Conservation (phyloP, 2,113 vertebrate species). For the Amblyopsis rosae region DNA sequence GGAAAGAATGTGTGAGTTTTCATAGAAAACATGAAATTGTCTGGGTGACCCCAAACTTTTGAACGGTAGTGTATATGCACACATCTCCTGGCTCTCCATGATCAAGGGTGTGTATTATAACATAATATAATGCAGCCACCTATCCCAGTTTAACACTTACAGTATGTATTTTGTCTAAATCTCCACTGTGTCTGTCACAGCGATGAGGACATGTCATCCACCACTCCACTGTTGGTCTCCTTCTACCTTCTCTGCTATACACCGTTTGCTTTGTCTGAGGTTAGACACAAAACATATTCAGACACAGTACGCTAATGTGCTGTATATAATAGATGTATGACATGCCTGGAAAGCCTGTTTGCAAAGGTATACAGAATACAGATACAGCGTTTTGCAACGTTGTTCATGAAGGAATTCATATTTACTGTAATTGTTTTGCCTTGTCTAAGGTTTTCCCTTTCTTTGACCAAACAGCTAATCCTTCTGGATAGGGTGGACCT, state of each 20-base stretch:
- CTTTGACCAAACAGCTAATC: slow-evolving; percentile 55
- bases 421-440: background rate
- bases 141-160: background rate
- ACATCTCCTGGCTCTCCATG: too few relatives aligned
- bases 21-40: too few relatives aligned
- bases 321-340: too few relatives aligned
- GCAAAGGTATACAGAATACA: background rate
- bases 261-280: slow-evolving; percentile 74
- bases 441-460: slow-evolving; percentile 8
- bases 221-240: slow-evolving; percentile 66
- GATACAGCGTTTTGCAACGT: too few relatives aligned
- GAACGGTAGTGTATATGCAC: too few relatives aligned
- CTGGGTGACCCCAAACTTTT: too few relatives aligned
- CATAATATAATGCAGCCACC: background rate
- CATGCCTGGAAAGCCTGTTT: background rate
- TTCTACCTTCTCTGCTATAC: slow-evolving; percentile 72
- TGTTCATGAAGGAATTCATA: background rate
- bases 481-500: slow-evolving; percentile 68
- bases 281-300: slow-evolving; percentile 33
- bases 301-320: slow-evolving; percentile 1
- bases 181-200: slow-evolving; percentile 1
- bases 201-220: slow-evolving; percentile 63
- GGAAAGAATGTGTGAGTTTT: too few relatives aligned
- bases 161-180: background rate
- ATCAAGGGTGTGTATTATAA: background rate